phyloP scores from a whole-genome alignment of 2,113 vertebrate species.

The Callipepla squamata region DNA sequence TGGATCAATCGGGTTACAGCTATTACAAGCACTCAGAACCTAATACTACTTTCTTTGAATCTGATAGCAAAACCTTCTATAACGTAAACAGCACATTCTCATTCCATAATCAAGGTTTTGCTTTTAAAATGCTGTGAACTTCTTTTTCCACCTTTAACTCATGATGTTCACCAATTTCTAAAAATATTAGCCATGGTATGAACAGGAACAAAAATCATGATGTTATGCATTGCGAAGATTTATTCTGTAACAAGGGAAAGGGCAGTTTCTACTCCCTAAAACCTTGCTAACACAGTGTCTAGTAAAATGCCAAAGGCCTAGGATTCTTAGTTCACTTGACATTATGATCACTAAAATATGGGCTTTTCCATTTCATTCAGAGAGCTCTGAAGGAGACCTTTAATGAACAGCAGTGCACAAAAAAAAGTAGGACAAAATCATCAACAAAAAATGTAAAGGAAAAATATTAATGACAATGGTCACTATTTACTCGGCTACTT shows the following conservation, averaged over 20 bases:
- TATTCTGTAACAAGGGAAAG: neutral
- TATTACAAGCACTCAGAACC: slow-evolving; percentile 15
- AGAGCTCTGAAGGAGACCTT: too few relatives aligned
- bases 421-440: too few relatives aligned
- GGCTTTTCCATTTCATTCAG: too few relatives aligned
- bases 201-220: neutral
- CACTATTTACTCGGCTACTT: neutral
- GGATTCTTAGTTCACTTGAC: neutral
- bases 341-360: too few relatives aligned
- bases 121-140: neutral
- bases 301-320: neutral
- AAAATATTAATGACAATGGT: too few relatives aligned
- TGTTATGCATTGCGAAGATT: neutral
- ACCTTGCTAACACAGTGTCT: neutral
- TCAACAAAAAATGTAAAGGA: too few relatives aligned
- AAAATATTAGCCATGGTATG: neutral
- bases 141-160: neutral
- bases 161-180: neutral
- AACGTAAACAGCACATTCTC: neutral
- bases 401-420: too few relatives aligned
- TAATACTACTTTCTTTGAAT: neutral
- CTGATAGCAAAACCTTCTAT: neutral
- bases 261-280: neutral
- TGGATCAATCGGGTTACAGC: slow-evolving; percentile 20
- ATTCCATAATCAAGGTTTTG: neutral